Conservation (phyloP, 2,113 vertebrate species). For the Mustela lutreola region DNA sequence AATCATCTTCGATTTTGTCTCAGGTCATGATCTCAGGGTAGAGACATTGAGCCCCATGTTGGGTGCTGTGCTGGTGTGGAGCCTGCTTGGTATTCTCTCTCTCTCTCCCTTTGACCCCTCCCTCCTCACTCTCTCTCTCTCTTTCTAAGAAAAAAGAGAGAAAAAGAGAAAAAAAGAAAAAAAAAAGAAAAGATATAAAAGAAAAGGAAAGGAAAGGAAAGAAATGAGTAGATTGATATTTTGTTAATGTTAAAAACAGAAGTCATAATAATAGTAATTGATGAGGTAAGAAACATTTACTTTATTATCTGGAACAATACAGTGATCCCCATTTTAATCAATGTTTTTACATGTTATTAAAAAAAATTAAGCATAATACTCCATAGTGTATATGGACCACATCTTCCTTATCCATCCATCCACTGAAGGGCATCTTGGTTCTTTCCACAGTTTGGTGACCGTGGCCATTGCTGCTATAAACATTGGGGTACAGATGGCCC, state of each 20-base stretch:
- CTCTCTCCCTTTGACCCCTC: neutral
- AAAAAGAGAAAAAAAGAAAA: neutral
- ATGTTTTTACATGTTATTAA: neutral
- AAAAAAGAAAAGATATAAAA: neutral
- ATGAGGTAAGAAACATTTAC: neutral
- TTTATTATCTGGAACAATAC: neutral
- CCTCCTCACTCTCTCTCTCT: no score
- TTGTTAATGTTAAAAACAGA: neutral
- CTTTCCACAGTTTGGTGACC: no score
- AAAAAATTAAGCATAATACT: neutral
- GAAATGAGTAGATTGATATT: neutral
- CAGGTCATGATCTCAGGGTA: neutral
- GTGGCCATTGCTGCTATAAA: no score
- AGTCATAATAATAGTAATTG: neutral
- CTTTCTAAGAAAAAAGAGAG: neutral
- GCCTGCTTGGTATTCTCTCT: neutral
- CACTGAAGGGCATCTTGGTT: no score
- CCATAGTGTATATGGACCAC: no score
- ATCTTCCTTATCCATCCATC: no score
- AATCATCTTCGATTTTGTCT: neutral
- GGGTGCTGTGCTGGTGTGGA: neutral
- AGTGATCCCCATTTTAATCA: neutral
- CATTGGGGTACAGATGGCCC: no score
- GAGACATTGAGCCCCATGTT: neutral
- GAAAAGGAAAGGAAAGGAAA: neutral